Base-by-base conservation (phyloP, 2,113 vertebrate species). In the Eulemur macaco region DNA sequence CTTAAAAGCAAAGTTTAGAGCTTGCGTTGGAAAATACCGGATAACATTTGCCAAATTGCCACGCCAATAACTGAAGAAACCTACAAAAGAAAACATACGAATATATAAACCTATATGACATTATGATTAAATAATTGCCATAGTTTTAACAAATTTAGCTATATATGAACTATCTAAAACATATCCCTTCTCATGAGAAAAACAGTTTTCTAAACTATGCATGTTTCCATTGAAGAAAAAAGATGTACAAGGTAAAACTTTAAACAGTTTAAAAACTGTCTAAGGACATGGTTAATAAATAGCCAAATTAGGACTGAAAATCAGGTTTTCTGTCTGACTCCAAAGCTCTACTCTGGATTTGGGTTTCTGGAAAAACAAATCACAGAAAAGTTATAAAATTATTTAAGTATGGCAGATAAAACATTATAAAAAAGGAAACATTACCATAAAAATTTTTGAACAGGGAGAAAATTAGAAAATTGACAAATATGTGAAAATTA, bases 1-100 rank as follows among this genome's bases (percentile, higher is more conserved):
- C 81, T 98, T 98, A 93, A 98, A 99, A 96, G 96, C 98, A 86
- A 98, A 98, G 42, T 98, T 98, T 73, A 98, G 93, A 96, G 98
- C 96, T 82, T 98, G 97, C 39, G 88, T 97, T 97, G 97, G 98
- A 96, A 98, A 98, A 97, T 97, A 98, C 5, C 39, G 11, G 52
- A 96, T 96, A 74, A 98, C 91, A 81, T 98, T 97, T 83, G 95
- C 96, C 66, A 98, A 95, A 97, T 76, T 98, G 54, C 97, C 98
- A 92, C 42, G 91, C 95, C 97, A 98, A 92, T 87, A 98, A 87
- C 96, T 98, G 58, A 98, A 31, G 97, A 98, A 97, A 95, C 97
- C 97, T 98, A 34, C 20, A 93, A 78, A 90, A 96, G 60, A n/a
- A 98, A 97, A 76, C 0, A 56, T 31, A 95, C 12, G 95, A 95